A percentile compares a stretch with the other conserved stretches of the same genome.
Evolutionary conservation across 2,888 invertebrate species (phyloP).

Genomic region (Taphrorychus bicolor): DNA sequence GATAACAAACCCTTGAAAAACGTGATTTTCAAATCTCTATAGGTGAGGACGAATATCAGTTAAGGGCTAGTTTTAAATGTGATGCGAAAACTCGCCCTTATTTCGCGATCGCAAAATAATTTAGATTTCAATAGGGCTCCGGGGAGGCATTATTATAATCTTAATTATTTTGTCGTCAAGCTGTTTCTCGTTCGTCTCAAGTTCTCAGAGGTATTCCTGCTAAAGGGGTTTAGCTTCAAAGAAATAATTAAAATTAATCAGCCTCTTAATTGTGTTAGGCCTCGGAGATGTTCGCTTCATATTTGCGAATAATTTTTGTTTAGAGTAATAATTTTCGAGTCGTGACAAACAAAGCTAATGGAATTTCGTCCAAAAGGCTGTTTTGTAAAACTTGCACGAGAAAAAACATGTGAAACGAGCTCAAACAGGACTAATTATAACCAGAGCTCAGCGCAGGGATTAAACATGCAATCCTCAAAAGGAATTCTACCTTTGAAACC

Average conservation of each 20-base stretch:
- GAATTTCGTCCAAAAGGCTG: not conserved
- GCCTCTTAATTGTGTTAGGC: slow-evolving; percentile 14
- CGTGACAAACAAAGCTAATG: not conserved
- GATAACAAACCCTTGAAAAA: not conserved
- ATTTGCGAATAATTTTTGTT: not conserved
- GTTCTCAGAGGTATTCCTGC: slow-evolving; percentile 11
- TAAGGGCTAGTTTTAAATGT: not conserved
- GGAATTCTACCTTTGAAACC: not conserved
- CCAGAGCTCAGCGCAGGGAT: not conserved
- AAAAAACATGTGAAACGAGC: not conserved
- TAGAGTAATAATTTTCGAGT: not conserved
- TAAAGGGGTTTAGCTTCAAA: slow-evolving; percentile 16
- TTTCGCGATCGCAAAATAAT: slow-evolving; percentile 12
- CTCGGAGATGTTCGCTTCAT: slow-evolving; percentile 4
- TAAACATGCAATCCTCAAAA: not conserved
- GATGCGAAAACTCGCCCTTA: slow-evolving; percentile 1
- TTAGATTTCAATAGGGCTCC: slow-evolving; percentile 11
- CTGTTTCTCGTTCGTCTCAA: slow-evolving; percentile 11
- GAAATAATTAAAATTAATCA: slow-evolving; percentile 24
- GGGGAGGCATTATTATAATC: slow-evolving; percentile 23
- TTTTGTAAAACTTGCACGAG: not conserved
- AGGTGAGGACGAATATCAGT: not conserved
- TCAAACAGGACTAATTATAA: not conserved
- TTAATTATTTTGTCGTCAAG: slow-evolving; percentile 23
- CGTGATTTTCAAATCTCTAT: not conserved